A percentile compares a stretch with the other conserved stretches of the same genome.
These are phyloP conservation scores for Bos taurus DNA, from an alignment of 2,113 vertebrate genomes.

Conservation along the genomic window DNA sequence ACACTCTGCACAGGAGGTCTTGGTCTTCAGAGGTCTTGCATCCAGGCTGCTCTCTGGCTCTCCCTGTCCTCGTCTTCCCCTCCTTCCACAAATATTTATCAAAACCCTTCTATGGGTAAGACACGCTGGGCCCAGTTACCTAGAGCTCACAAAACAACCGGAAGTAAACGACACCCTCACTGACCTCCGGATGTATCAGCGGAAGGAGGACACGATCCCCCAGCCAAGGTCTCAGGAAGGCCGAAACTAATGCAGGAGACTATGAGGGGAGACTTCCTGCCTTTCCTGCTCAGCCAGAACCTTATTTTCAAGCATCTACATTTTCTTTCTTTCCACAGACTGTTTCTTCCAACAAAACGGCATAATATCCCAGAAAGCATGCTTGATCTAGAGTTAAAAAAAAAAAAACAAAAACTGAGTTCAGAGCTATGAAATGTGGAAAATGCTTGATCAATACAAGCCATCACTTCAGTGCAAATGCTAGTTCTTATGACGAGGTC, in stretches of 20 bases:
- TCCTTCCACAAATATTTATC: background rate
- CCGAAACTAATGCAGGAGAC: no score
- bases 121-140: background rate
- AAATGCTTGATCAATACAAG: background rate
- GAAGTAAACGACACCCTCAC: background rate
- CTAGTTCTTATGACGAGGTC: background rate
- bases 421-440: no score
- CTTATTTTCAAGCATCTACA: background rate
- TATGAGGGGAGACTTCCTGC: background rate
- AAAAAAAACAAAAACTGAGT: background rate
- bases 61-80: fast-evolving
- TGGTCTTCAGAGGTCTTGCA: background rate
- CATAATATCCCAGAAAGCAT: background rate
- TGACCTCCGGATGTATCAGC: fast-evolving
- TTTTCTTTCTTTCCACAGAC: background rate
- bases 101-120: background rate
- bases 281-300: background rate
- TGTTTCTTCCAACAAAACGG: background rate
- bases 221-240: background rate
- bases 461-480: background rate
- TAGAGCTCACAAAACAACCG: no score
- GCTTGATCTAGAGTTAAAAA: background rate
- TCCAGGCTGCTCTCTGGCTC: fast-evolving
- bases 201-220: background rate
- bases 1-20: fast-evolving